Evolutionary conservation across 2,888 invertebrate species (phyloP).

Genomic region (Andrena bucephala): DNA sequence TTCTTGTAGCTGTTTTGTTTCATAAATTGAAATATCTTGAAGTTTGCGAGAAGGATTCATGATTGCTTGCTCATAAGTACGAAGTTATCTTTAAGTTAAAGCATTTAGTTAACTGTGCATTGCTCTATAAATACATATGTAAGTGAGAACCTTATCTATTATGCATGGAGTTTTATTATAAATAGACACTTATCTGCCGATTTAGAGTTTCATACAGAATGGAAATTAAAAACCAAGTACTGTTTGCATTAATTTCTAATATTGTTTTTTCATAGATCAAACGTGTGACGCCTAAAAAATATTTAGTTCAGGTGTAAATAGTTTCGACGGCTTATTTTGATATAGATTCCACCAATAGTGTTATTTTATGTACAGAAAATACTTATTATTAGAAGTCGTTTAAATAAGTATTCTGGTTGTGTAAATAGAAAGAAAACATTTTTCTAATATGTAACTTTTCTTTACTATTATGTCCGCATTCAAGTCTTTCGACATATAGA

Average conservation of each 20-base stretch:
- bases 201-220: conserved; percentile 50
- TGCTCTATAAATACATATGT: conserved; percentile 8
- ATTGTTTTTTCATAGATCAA: neutral
- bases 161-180: conserved; percentile 58
- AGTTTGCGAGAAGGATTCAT: neutral
- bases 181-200: conserved; percentile 70
- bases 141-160: conserved; percentile 65
- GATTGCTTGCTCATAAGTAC: neutral
- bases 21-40: conserved; percentile 1
- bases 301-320: neutral
- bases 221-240: conserved; percentile 12
- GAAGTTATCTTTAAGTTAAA: conserved; percentile 15
- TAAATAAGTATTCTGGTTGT: too few species aligned
- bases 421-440: neutral
- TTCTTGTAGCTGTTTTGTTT: neutral
- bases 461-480: too few species aligned
- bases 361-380: neutral
- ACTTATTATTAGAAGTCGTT: neutral
- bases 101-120: conserved; percentile 34
- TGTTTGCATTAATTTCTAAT: neutral
- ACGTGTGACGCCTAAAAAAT: neutral
- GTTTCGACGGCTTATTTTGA: neutral
- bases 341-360: neutral
- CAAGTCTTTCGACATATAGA: neutral
- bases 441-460: neutral